A percentile compares a stretch with the other conserved stretches of the same genome.
These are phyloP conservation scores for Hyposoter didymator DNA, from an alignment of 2,888 invertebrate species.

Conservation along the genomic window DNA sequence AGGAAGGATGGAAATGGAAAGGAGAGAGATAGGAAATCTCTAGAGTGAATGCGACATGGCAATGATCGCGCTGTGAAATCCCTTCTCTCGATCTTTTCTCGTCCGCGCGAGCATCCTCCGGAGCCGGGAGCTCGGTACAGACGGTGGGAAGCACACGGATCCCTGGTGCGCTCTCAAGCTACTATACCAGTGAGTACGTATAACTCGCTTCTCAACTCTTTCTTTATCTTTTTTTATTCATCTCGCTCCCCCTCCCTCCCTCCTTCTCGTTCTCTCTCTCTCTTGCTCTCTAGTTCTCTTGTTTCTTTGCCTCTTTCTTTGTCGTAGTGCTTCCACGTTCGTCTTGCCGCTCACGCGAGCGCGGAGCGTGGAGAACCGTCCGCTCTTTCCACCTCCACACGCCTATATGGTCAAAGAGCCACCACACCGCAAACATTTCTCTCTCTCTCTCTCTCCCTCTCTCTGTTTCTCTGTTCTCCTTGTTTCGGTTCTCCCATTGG, in stretches of 20 bases:
- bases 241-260: slow-evolving; percentile 27
- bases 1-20: slow-evolving; percentile 67
- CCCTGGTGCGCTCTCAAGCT: slow-evolving; percentile 67
- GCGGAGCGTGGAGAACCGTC: slow-evolving; percentile 68
- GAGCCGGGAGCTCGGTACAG: slow-evolving; percentile 59
- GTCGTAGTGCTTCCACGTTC: slow-evolving; percentile 39
- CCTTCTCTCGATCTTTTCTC: slow-evolving; percentile 55
- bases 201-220: slow-evolving; percentile 62
- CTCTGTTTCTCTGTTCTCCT: not conserved
- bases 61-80: slow-evolving; percentile 66
- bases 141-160: slow-evolving; percentile 67
- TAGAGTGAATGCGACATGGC: slow-evolving; percentile 63
- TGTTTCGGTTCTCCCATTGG: slow-evolving; percentile 72
- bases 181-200: slow-evolving; percentile 65
- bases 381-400: slow-evolving; percentile 62
- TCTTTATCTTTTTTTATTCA: slow-evolving; percentile 50
- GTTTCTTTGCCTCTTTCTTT: slow-evolving; percentile 11
- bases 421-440: slow-evolving; percentile 56
- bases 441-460: not conserved
- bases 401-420: slow-evolving; percentile 48
- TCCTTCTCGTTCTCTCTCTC: slow-evolving; percentile 15
- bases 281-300: not conserved
- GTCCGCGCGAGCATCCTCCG: slow-evolving; percentile 43
- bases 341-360: slow-evolving; percentile 58
- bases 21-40: slow-evolving; percentile 71